Evolutionary conservation across 1,140 invertebrate genomes (phyloP).

Genomic region (Aethina tumida): DNA sequence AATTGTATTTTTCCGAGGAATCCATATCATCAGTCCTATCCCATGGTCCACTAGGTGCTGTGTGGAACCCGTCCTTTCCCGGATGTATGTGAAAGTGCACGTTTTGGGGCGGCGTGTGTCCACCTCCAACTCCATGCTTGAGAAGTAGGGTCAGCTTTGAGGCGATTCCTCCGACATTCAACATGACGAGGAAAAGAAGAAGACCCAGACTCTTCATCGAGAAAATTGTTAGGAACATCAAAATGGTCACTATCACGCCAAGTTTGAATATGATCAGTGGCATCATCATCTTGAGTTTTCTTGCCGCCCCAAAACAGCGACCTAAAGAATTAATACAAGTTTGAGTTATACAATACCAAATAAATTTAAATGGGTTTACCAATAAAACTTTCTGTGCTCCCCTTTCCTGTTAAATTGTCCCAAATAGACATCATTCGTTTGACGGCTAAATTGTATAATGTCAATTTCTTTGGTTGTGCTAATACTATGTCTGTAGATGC

Average conservation of each 20-base stretch:
- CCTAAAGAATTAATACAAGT: constrained; percentile 15
- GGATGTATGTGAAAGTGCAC: constrained; percentile 23
- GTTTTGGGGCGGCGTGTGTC: constrained; percentile 11
- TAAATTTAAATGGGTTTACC: neutral
- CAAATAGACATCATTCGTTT: neutral
- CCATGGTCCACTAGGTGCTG: constrained; percentile 1
- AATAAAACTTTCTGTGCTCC: constrained; percentile 1
- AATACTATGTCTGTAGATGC: neutral
- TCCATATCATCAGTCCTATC: constrained; percentile 2
- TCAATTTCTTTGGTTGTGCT: neutral
- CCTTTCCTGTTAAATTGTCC: neutral
- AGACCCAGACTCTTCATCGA: constrained; percentile 30
- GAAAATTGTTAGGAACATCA: constrained; percentile 27
- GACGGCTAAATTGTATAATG: neutral
- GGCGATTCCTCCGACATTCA: constrained; percentile 22
- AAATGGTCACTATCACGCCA: constrained; percentile 27
- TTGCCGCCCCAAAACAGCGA: constrained; percentile 25
- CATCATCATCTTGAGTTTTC: constrained; percentile 22
- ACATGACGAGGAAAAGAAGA: constrained; percentile 18
- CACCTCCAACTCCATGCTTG: constrained; percentile 10
- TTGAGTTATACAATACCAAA: neutral
- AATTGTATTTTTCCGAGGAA: constrained; percentile 4
- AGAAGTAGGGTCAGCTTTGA: constrained; percentile 16
- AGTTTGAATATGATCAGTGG: constrained; percentile 25
- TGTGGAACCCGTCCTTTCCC: constrained; percentile 11